Percentiles rank a stretch among this genome's conserved stretches.
These are phyloP conservation scores for Diplosoma virens DNA, from an alignment of 23 tunicate genomes.

Conservation along the genomic window DNA sequence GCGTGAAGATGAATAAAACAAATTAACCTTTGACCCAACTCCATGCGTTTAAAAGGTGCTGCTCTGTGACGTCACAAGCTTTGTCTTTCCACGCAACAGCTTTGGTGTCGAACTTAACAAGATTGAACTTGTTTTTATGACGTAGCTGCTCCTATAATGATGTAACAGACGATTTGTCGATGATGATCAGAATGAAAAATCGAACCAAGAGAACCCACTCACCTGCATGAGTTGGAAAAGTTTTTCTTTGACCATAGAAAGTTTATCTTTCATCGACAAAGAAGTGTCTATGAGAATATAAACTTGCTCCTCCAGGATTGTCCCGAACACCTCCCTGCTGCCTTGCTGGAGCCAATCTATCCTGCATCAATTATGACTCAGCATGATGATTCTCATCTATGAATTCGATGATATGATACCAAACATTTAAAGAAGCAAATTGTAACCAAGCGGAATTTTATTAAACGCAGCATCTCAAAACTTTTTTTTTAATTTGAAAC, in stretches of 20 bases:
- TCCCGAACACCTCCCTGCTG: conserved; percentile 90
- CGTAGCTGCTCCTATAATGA: conserved; percentile 95
- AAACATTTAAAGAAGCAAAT: too few relatives aligned
- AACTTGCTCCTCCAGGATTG: conserved; percentile 81
- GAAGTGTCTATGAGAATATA: conserved; percentile 88
- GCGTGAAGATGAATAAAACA: neutral
- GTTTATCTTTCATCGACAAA: conserved; percentile 77
- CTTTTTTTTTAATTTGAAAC: too few relatives aligned
- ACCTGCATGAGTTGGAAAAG: conserved; percentile 88
- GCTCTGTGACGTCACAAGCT: conserved; percentile 76
- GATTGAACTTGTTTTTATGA: conserved; percentile 80
- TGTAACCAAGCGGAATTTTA: too few relatives aligned
- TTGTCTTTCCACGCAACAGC: conserved; percentile 82
- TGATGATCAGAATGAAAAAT: too few relatives aligned
- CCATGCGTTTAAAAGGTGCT: conserved; percentile 74
- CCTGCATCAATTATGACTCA: too few relatives aligned
- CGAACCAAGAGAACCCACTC: too few relatives aligned
- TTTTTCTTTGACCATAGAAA: conserved; percentile 70
- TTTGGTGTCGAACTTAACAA: conserved; percentile 74
- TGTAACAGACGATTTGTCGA: too few relatives aligned
- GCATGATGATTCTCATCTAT: too few relatives aligned
- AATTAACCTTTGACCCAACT: conserved; percentile 74
- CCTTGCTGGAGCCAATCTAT: conserved; percentile 96
- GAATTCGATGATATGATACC: too few relatives aligned
- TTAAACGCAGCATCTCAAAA: too few relatives aligned